Conservation (phyloP, 53 echinoderm and acorn worm genomes). For the Mesocentrotus franciscanus region DNA sequence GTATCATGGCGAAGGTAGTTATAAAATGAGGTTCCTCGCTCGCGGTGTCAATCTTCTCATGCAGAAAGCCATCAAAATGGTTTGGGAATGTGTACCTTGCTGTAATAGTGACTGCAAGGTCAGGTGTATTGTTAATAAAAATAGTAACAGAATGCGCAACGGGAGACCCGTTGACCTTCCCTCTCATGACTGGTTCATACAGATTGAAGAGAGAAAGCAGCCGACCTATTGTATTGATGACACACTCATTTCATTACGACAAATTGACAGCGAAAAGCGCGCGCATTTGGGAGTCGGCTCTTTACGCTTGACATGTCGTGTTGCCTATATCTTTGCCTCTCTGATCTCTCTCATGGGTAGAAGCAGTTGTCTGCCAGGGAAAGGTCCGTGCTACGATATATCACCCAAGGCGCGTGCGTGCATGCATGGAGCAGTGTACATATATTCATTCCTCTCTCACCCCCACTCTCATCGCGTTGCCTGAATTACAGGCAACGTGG, state of each 20-base stretch:
- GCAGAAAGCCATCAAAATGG: slow-evolving; percentile 31
- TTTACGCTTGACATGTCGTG: slow-evolving; percentile 47
- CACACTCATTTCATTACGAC: slow-evolving; percentile 66
- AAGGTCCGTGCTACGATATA: background rate
- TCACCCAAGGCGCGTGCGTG: slow-evolving; percentile 43
- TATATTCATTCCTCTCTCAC: background rate
- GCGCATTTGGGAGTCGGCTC: slow-evolving; percentile 57
- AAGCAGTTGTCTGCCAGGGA: background rate
- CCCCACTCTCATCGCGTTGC: background rate
- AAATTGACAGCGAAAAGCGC: slow-evolving; percentile 68
- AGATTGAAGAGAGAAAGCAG: slow-evolving; percentile 49
- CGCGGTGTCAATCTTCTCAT: slow-evolving; percentile 9
- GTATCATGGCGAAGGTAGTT: background rate
- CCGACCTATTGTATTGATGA: slow-evolving; percentile 61
- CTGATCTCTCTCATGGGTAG: background rate
- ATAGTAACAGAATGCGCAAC: background rate
- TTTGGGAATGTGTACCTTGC: slow-evolving; percentile 11
- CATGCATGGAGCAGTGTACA: background rate
- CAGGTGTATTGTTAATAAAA: background rate
- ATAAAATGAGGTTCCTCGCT: slow-evolving; percentile 7
- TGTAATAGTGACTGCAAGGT: slow-evolving; percentile 30
- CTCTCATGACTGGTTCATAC: background rate
- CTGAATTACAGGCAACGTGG: background rate
- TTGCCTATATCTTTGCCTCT: slow-evolving; percentile 29
- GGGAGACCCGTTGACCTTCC: slow-evolving; percentile 1